Percentiles rank a stretch among this genome's conserved stretches.
Evolutionary conservation across 2,797 vertebrate genomes (phyloP).

Genomic region (Pantherophis alleghaniensis): DNA sequence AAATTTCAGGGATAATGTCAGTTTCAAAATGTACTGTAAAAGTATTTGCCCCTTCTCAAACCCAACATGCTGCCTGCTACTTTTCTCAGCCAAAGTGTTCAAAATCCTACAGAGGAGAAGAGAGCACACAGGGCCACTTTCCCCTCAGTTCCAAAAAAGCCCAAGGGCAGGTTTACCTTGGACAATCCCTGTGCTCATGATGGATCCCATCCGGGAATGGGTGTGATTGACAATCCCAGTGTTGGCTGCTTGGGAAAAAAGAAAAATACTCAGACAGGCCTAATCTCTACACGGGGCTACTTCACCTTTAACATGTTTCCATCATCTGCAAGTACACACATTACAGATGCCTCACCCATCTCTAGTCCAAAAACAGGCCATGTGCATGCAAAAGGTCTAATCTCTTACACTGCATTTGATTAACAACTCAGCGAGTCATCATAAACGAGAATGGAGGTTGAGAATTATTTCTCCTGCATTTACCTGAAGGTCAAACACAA

Average conservation of each 20-base stretch:
- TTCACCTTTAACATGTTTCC: background rate
- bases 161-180: conserved; percentile 77
- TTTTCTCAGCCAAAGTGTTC: background rate
- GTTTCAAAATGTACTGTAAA: background rate
- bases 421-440: background rate
- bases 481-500: background rate
- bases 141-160: background rate
- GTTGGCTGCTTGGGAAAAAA: conserved; percentile 80
- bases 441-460: too few relatives aligned
- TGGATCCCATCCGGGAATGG: conserved; percentile 96
- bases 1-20: background rate
- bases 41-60: background rate
- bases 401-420: background rate
- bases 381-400: background rate
- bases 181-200: conserved; percentile 96
- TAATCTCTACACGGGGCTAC: background rate
- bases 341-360: background rate
- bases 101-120: background rate
- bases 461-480: background rate
- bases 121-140: background rate
- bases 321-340: background rate
- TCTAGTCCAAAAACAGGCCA: background rate
- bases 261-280: background rate
- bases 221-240: conserved; percentile 96
- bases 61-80: background rate